Evolutionary conservation across 2,888 invertebrate genomes (phyloP), one percentile per base, ranked within the genome.

Genomic region (Epiblema foenella): DNA sequence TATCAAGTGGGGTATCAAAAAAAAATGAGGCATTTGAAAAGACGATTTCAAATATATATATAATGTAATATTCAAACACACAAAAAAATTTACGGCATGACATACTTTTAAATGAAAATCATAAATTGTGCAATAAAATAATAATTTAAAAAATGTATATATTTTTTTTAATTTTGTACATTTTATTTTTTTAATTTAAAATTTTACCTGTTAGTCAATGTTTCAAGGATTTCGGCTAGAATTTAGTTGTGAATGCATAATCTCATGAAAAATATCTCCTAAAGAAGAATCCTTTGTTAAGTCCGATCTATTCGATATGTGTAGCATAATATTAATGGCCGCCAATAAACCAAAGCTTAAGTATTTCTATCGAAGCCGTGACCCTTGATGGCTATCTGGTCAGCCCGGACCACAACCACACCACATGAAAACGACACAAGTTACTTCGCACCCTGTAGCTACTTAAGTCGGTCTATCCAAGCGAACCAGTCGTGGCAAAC

Each of bases 351-450:
- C 37, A 68, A 59, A 24, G 57, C 46, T 20, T 49, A 63, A 63
- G 63, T 52, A 58, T 58, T 59, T 70, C 69, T 65, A 70, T 70
- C 65, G 33, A 54, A 51, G 65, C 64, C 69, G 65, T 70, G 69
- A 69, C 63, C 69, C 54, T 11, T 20, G 69, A 70, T 70, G 52
- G 69, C 69, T 59, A 70, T 70, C 69, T 59, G 58, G 18, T n/a
- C 56, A 59, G 52, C 20, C 18, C 52, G 51, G 51, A 51, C 17
- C 18, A 20, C 18, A 39, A 52, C 37, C 12, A 18, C 29, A 1
- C 24, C 46, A 49, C 24, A n/a, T 37, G 9, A 18, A 20, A 52
- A 63, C 20, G 18, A 0, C 20, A 52, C 20, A 15, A 33, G 20
- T 20, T 18, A 15, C 51, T 52, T 52, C 15, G 11, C 51, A 52